Percentiles rank a stretch among this genome's conserved stretches.
Conservation (phyloP, 2,888 invertebrate genomes). For the Latrodectus elegans region DNA sequence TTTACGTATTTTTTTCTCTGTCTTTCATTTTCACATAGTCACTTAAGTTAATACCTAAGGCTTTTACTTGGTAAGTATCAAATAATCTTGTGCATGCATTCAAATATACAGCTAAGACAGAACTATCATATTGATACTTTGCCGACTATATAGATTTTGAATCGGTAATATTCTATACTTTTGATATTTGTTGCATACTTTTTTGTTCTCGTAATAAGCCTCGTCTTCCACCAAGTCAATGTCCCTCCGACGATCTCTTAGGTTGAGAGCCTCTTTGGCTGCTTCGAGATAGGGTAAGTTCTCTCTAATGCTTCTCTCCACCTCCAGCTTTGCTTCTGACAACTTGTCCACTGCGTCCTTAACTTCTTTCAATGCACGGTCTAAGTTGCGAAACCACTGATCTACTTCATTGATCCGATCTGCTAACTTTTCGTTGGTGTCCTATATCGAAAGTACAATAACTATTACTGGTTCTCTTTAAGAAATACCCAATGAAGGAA, state of each 20-base stretch:
- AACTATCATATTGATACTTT: too few species aligned
- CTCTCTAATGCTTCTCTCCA: slow-evolving; percentile 32
- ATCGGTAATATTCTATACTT: too few species aligned
- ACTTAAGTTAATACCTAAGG: too few species aligned
- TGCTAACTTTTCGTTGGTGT: slow-evolving; percentile 50
- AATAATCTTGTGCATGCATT: too few species aligned
- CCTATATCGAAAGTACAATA: slow-evolving; percentile 10
- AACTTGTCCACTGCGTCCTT: slow-evolving; percentile 32
- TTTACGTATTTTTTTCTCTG: too few species aligned
- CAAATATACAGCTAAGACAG: too few species aligned
- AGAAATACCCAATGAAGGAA: too few species aligned
- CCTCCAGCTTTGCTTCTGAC: slow-evolving; percentile 47
- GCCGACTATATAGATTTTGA: too few species aligned
- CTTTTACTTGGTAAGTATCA: too few species aligned
- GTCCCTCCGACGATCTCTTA: slow-evolving; percentile 50
- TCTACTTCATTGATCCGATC: slow-evolving; percentile 64
- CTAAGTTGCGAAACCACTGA: slow-evolving; percentile 60
- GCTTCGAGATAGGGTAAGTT: slow-evolving; percentile 55
- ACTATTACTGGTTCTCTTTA: too few species aligned
- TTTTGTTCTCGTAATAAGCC: slow-evolving; percentile 45
- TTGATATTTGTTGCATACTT: slow-evolving; percentile 23
- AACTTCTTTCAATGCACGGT: slow-evolving; percentile 48
- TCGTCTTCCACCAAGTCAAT: slow-evolving; percentile 64
- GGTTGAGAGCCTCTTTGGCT: slow-evolving; percentile 41
- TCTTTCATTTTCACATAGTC: too few species aligned